phyloP scores from a whole-genome alignment of 2,113 vertebrate genomes.

The Shinisaurus crocodilurus region DNA sequence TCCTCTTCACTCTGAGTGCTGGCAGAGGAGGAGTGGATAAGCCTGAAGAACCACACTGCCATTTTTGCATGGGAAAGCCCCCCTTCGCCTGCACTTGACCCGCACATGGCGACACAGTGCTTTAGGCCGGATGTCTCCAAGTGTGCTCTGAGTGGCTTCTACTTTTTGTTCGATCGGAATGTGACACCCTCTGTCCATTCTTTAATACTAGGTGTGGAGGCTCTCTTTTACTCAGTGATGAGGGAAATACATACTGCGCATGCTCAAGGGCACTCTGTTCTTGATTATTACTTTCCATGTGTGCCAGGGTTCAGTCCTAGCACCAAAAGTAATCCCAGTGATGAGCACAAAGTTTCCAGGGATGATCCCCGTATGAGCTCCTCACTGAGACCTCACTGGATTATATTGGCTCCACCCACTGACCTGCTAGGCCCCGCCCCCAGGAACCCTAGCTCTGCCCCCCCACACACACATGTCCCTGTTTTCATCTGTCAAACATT shows the following conservation, averaged over 20 bases:
- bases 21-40: not conserved
- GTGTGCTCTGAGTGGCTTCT: not conserved
- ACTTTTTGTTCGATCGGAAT: not conserved
- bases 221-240: not conserved
- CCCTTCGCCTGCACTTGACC: not conserved
- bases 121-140: not conserved
- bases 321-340: not conserved
- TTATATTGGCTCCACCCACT: not conserved
- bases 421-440: no score
- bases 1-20: not conserved
- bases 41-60: not conserved
- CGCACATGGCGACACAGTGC: not conserved
- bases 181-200: not conserved
- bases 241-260: not conserved
- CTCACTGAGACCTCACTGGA: no score
- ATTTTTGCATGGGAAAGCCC: not conserved
- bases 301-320: not conserved
- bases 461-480: not conserved
- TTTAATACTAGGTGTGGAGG: not conserved
- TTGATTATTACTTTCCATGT: not conserved
- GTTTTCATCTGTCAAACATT: not conserved
- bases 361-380: not conserved
- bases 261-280: not conserved
- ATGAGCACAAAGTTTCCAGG: not conserved
- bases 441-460: not conserved